These are phyloP conservation scores for Plagodis dolabraria DNA, from an alignment of 2,888 invertebrate genomes.

Conservation along the genomic window DNA sequence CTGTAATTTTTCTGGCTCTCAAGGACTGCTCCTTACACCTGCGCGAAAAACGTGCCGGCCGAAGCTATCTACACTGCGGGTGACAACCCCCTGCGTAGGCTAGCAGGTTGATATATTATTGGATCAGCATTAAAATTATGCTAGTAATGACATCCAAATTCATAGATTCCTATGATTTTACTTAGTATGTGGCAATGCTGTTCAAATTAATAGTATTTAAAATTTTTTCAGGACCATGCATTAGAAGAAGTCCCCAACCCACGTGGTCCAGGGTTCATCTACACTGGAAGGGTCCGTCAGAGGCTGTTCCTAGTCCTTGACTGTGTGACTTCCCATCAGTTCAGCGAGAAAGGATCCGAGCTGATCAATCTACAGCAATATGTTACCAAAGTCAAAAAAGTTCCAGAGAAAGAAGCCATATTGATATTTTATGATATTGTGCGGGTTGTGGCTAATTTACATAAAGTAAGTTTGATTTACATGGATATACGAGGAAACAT, in stretches of 20 bases:
- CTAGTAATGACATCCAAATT: no score
- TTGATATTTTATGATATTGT: conserved; percentile 90
- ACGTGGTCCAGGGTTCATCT: conserved; percentile 76
- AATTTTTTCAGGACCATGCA: conserved; percentile 85
- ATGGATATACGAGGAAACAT: no score
- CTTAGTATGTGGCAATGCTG: no score
- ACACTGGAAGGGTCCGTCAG: conserved; percentile 84
- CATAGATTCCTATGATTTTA: no score
- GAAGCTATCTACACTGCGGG: no score
- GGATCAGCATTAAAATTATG: no score
- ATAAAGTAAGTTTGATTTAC: conserved; percentile 83
- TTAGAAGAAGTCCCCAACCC: conserved; percentile 86
- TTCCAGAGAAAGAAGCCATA: conserved; percentile 89
- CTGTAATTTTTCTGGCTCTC: no score
- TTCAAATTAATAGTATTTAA: no score
- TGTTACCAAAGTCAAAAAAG: conserved; percentile 90
- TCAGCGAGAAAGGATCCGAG: conserved; percentile 81
- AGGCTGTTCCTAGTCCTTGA: conserved; percentile 90
- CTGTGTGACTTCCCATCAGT: conserved; percentile 89
- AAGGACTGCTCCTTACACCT: no score
- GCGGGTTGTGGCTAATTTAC: conserved; percentile 89
- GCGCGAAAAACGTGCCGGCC: no score
- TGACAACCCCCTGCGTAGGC: no score
- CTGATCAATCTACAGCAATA: conserved; percentile 90
- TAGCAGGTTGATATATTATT: no score